These are phyloP conservation scores for Aethes cnicana DNA, from an alignment of 2,888 invertebrate genomes.

Conservation along the genomic window DNA sequence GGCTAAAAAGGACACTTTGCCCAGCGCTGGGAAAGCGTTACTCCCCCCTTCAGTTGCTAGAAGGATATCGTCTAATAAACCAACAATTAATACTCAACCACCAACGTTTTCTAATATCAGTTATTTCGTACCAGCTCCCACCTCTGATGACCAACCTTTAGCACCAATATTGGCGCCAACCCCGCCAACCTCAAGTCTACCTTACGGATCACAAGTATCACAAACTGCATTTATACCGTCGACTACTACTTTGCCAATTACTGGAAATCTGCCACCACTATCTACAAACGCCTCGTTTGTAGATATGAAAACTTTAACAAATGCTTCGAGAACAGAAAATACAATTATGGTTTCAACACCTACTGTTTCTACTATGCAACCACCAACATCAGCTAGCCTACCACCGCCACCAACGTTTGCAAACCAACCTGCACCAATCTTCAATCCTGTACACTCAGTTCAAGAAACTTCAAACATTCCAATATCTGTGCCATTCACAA, in stretches of 20 bases:
- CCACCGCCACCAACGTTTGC: constrained; percentile 6
- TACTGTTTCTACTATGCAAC: background rate
- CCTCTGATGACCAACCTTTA: constrained; percentile 1
- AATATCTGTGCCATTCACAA: too few species aligned
- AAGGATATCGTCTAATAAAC: constrained; percentile 61
- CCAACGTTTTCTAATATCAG: constrained; percentile 40
- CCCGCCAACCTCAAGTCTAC: too few species aligned
- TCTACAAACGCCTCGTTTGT: background rate
- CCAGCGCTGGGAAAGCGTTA: constrained; percentile 51
- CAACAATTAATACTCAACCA: constrained; percentile 54
- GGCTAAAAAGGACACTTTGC: constrained; percentile 44
- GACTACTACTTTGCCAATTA: background rate
- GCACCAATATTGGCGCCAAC: background rate
- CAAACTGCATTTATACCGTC: background rate
- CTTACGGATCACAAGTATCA: constrained; percentile 5
- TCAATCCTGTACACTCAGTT: background rate
- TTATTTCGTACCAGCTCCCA: constrained; percentile 57
- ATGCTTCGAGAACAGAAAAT: background rate
- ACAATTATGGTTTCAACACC: background rate
- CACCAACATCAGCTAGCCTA: background rate
- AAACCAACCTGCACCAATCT: background rate
- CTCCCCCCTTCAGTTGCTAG: constrained; percentile 73
- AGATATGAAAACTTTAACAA: too few species aligned
- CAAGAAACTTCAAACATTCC: background rate
- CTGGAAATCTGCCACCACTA: constrained; percentile 1